Evolutionary conservation across 1,140 invertebrate genomes (phyloP), one percentile per base, ranked within the genome.

Genomic region (Scaptomyza montana): DNA sequence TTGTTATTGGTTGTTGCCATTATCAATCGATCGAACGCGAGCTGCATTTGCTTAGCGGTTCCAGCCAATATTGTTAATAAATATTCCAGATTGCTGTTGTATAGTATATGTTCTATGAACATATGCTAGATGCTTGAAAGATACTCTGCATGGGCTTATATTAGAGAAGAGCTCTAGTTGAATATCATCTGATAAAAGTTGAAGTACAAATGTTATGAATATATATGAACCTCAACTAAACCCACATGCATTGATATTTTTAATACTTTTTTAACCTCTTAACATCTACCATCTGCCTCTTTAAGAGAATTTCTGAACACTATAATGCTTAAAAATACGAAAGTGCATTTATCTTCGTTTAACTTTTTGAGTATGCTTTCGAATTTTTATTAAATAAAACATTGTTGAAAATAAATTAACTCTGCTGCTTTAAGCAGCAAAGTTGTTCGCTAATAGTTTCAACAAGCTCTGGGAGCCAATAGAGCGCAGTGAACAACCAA

Each of bases 21-120:
- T 86, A 86, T 86, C 82, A 86, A 86, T 86, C 84, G 82, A 86
- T 86, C 82, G 82, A 82, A 86, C 84, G 82, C 81, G 81, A 86
- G 75, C 81, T 81, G 82, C 82, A 89, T 87, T 86, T 86, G 78
- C 74, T 86, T 86, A 86, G 84, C 78, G 81, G 76, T 6, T 36
- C 71, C 68, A 67, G 43, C 56, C 77, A 68, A 80, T 87, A 78
- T 78, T 78, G 82, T 80, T 87, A 87, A 87, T 87, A 87, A 87
- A 87, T 87, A 87, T 87, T 89, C 78, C 55, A 81, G 67, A 84
- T 77, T 77, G 68, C 64, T 79, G 57, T 79, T 70, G 41, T 64
- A 39, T 46, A 72, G 55, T 76, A 69, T 25, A 25, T 73, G 74
- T 74, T 78, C 62, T 71, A 30, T 25, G 56, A 47, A 49, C 47